Base-by-base conservation (phyloP, 2,888 invertebrate species). In the Carabus problematicus region DNA sequence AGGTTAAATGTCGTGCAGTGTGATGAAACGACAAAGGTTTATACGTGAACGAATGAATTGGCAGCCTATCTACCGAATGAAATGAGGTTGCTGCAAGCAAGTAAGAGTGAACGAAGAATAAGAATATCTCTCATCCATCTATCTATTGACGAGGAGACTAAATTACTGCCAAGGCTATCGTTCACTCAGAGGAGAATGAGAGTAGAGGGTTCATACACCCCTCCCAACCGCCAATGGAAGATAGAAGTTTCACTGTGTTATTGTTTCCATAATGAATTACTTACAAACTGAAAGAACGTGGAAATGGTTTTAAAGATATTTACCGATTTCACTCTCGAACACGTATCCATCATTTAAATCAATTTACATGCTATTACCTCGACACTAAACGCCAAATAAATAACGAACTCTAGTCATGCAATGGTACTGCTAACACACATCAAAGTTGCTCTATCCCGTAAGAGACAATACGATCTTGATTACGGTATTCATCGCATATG, bases 251-350 rank as follows among this genome's bases (percentile, higher is more conserved):
- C 56, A n/a, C 47, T 42, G 64, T 60, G 67, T 68, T 68, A 68
- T 68, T 68, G 67, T 68, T 68, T 68, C 67, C 67, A 68, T 68
- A 68, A 68, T 68, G 60, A 68, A 68, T 68, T 60, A 67, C 61
- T 60, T 52, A 54, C 54, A 19, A 59, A 14, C 19, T 52, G 1
- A 52, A 16, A 39, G 42, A 59, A 60, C 67, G 18, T 43, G 52
- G 61, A 68, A 68, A 61, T 60, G 54, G 43, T 68, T 61, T 68
- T 60, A 61, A 68, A 54, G 67, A 60, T 41, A 12, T 64, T 45
- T 45, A 55, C 39, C 39, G 39, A 43, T 49, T 58, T 66, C 56
- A 42, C 49, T 66, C 58, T 47, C 45, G 56, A 56, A 45, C 62
- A 62, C 49, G 62, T 62, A 62, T 39, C 52, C 52, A 19, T 52